Conservation (phyloP, 2,888 invertebrate species). For the Morpho deidamia region DNA sequence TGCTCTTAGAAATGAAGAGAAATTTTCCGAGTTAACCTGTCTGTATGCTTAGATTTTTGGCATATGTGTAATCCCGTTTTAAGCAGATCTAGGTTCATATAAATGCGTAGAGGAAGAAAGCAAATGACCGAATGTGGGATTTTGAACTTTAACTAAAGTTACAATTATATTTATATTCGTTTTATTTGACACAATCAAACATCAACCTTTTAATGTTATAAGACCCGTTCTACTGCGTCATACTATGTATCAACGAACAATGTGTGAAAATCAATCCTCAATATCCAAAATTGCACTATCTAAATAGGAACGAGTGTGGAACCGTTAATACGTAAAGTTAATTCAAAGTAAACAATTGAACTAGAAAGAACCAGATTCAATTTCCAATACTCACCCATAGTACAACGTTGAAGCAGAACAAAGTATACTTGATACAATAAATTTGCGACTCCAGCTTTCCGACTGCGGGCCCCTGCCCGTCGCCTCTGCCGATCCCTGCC, state of each 20-base stretch:
- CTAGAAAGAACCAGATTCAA: conserved; percentile 8
- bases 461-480: conserved; percentile 70
- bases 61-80: too few species aligned
- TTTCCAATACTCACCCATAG: conserved; percentile 82
- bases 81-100: too few species aligned
- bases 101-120: too few species aligned
- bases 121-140: too few species aligned
- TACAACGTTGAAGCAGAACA: conserved; percentile 89
- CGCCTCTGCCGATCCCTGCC: conserved; percentile 75
- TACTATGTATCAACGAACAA: not conserved
- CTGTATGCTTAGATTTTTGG: too few species aligned
- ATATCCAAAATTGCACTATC: conserved; percentile 15
- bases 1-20: too few species aligned
- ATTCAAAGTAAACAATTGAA: conserved; percentile 31
- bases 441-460: conserved; percentile 86
- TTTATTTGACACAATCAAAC: too few species aligned
- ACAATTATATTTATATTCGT: too few species aligned
- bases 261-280: not conserved
- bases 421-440: conserved; percentile 87
- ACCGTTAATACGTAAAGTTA: conserved; percentile 26
- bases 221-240: conserved; percentile 7
- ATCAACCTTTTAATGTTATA: too few species aligned
- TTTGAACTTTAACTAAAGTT: too few species aligned
- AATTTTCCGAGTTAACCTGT: too few species aligned
- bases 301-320: conserved; percentile 14